A percentile compares a stretch with the other conserved stretches of the same genome.
Evolutionary conservation across 2,797 vertebrate species (phyloP).

Genomic region (Pseudomugil gertrudae): DNA sequence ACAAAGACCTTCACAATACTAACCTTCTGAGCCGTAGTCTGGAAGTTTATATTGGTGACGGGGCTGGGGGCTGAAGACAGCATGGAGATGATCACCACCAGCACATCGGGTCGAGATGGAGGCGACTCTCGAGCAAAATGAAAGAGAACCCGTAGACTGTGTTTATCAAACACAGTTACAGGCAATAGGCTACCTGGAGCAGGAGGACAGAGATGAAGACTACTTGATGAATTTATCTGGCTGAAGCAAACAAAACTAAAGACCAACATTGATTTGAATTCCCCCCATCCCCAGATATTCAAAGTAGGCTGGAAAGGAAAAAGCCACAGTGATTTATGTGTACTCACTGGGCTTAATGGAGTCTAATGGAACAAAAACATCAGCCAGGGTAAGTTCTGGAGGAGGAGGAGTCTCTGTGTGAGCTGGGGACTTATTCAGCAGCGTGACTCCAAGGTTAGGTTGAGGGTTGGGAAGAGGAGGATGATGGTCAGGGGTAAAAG

Average conservation of each 20-base stretch:
- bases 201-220: not conserved
- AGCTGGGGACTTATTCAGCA: conserved; percentile 63
- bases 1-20: conserved; percentile 18
- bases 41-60: conserved; percentile 90
- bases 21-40: conserved; percentile 93
- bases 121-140: conserved; percentile 92
- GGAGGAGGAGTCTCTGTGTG: conserved; percentile 24
- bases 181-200: conserved; percentile 91
- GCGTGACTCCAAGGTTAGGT: conserved; percentile 56
- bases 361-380: conserved; percentile 93
- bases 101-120: conserved; percentile 87
- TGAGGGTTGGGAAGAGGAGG: conserved; percentile 53
- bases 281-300: too few species aligned
- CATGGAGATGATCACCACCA: conserved; percentile 98
- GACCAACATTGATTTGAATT: too few species aligned
- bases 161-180: conserved; percentile 94
- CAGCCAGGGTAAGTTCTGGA: conserved; percentile 81
- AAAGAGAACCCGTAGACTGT: conserved; percentile 94
- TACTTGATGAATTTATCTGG: not conserved
- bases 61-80: conserved; percentile 92
- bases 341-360: conserved; percentile 95
- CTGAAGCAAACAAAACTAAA: too few species aligned
- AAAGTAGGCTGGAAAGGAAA: not conserved
- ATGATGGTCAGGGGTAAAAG: conserved; percentile 60
- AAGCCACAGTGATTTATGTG: not conserved